phyloP scores from a whole-genome alignment of 1,140 invertebrate species.

The Protaetia brevitarsis region DNA sequence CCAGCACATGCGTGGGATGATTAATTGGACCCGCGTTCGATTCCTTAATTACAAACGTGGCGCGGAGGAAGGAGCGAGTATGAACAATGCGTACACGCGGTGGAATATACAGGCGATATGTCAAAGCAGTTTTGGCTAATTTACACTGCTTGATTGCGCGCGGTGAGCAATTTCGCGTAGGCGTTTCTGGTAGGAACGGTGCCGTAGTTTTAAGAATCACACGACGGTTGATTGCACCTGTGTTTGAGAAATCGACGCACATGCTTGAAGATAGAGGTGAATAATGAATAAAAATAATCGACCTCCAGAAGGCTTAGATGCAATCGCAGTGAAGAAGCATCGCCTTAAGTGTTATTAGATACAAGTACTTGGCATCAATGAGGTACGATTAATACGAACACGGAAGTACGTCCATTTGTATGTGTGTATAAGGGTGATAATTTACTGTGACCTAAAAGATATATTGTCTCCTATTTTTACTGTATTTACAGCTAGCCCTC shows the following conservation, averaged over 20 bases:
- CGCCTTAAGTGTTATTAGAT: no score
- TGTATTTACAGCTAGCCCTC: no score
- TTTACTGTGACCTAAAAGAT: no score
- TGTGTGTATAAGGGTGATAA: no score
- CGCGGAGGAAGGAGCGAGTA: not conserved
- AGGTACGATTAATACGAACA: no score
- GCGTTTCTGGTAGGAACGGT: not conserved
- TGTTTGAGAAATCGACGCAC: not conserved
- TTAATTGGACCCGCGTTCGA: constrained; percentile 4
- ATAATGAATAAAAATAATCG: no score
- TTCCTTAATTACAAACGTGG: constrained; percentile 8
- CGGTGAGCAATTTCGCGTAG: not conserved
- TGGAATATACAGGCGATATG: constrained; percentile 1
- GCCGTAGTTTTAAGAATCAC: not conserved
- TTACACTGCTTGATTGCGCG: not conserved
- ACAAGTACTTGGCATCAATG: no score
- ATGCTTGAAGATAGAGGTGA: no score
- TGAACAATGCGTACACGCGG: constrained; percentile 3
- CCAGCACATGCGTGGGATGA: constrained; percentile 9
- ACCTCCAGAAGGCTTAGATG: no score
- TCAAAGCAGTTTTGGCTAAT: constrained; percentile 16
- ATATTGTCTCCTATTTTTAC: no score
- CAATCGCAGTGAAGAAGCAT: no score
- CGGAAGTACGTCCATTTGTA: no score
- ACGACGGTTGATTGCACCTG: not conserved